These are phyloP conservation scores for Larimichthys crocea DNA, from an alignment of 2,113 vertebrate genomes.

Conservation along the genomic window DNA sequence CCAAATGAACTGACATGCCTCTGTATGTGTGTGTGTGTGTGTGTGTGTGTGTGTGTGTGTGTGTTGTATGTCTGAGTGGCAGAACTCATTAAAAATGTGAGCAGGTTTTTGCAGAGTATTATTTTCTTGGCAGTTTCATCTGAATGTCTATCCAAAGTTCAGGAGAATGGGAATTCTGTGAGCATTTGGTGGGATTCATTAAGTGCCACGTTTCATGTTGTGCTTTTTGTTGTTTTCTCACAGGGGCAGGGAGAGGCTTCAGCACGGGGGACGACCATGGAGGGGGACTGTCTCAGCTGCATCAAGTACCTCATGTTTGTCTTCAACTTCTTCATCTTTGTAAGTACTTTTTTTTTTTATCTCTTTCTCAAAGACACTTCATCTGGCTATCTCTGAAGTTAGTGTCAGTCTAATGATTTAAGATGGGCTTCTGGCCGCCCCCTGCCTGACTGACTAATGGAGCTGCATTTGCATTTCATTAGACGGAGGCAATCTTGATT, in stretches of 20 bases:
- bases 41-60: constrained; percentile 29
- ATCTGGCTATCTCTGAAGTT: constrained; percentile 59
- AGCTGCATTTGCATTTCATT: constrained; percentile 80
- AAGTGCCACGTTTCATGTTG: constrained; percentile 39
- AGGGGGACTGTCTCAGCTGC: constrained; percentile 96
- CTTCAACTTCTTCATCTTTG: constrained; percentile 98
- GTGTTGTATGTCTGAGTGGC: constrained; percentile 59
- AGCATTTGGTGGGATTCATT: constrained; percentile 44
- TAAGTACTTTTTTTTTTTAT: constrained; percentile 84
- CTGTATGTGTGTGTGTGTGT: constrained; percentile 16
- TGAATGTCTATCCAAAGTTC: constrained; percentile 48
- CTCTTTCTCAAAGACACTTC: constrained; percentile 41
- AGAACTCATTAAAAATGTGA: constrained; percentile 68
- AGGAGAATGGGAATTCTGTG: constrained; percentile 38
- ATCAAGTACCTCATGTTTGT: constrained; percentile 98
- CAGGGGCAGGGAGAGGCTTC: constrained; percentile 86
- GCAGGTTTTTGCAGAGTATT: constrained; percentile 47
- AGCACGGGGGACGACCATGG: constrained; percentile 87
- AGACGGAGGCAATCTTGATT: constrained; percentile 76
- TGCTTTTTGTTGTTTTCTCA: constrained; percentile 50
- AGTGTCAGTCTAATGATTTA: constrained; percentile 61
- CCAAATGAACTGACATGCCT: constrained; percentile 50
- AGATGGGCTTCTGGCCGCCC: constrained; percentile 57
- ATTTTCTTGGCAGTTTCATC: constrained; percentile 61
- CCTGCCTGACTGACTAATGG: constrained; percentile 62